Evolutionary conservation across 2,888 invertebrate genomes (phyloP).

Genomic region (Cabera pusaria): DNA sequence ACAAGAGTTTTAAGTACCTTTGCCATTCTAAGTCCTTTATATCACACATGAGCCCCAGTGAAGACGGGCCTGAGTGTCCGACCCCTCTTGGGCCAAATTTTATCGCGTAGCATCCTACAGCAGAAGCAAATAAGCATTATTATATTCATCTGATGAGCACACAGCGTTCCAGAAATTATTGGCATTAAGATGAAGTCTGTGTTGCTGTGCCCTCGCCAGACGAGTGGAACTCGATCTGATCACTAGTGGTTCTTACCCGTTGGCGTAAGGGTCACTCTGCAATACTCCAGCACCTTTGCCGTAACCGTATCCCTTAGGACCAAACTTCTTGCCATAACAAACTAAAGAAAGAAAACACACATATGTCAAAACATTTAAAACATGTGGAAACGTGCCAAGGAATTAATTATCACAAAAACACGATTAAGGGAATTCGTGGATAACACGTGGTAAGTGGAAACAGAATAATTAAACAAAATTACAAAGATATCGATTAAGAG

Average conservation of each 20-base stretch:
- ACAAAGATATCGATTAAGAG: slow-evolving; percentile 1
- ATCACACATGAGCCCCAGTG: slow-evolving; percentile 93
- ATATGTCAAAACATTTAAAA: slow-evolving; percentile 47
- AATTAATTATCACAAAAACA: slow-evolving; percentile 32
- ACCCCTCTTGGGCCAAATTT: slow-evolving; percentile 97
- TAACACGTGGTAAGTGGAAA: not conserved
- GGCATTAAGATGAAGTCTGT: slow-evolving; percentile 26
- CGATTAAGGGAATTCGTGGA: slow-evolving; percentile 16
- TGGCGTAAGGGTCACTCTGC: slow-evolving; percentile 93
- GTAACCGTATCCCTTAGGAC: slow-evolving; percentile 98
- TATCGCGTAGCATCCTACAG: slow-evolving; percentile 96
- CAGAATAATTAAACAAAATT: not conserved
- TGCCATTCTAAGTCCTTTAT: slow-evolving; percentile 90
- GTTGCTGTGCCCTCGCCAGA: slow-evolving; percentile 71
- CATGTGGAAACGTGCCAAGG: slow-evolving; percentile 32
- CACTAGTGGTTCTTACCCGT: slow-evolving; percentile 86
- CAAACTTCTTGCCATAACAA: slow-evolving; percentile 98
- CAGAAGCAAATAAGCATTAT: slow-evolving; percentile 75
- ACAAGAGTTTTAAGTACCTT: slow-evolving; percentile 78
- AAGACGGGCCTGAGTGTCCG: slow-evolving; percentile 95
- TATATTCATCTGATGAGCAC: slow-evolving; percentile 60
- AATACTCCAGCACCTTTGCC: slow-evolving; percentile 98
- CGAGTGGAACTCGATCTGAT: slow-evolving; percentile 54
- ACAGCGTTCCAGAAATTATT: slow-evolving; percentile 46
- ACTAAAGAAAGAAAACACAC: slow-evolving; percentile 83